Evolutionary conservation across 2,113 vertebrate genomes (phyloP).

Genomic region (Epinephelus cyanopodus): DNA sequence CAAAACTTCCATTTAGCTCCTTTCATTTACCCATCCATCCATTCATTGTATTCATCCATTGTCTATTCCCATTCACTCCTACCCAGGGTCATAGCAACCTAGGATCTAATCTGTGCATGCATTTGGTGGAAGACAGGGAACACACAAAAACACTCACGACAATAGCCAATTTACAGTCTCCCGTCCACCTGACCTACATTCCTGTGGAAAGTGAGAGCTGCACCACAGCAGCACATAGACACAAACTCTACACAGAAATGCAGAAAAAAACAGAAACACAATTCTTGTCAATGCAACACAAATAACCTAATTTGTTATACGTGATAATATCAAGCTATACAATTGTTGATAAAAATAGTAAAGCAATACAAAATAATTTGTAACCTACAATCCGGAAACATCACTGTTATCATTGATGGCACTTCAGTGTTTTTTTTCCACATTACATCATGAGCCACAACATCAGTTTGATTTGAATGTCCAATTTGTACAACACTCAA

Average conservation of each 20-base stretch:
- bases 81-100: neutral
- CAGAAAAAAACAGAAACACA: neutral
- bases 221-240: conserved; percentile 3
- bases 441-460: conserved; percentile 2
- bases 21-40: neutral
- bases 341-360: neutral
- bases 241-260: neutral
- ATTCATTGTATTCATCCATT: conserved; percentile 3
- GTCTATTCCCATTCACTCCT: neutral
- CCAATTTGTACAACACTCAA: conserved; percentile 22
- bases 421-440: conserved; percentile 1
- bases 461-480: conserved; percentile 22
- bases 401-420: neutral
- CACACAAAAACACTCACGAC: conserved; percentile 27
- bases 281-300: neutral
- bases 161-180: conserved; percentile 54
- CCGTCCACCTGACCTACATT: conserved; percentile 68
- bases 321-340: no score
- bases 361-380: neutral
- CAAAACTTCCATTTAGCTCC: neutral
- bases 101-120: conserved; percentile 2
- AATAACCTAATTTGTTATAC: neutral
- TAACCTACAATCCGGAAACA: neutral
- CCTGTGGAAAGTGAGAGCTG: conserved; percentile 33
- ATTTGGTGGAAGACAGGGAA: neutral